phyloP scores from a whole-genome alignment of 2,113 vertebrate genomes.

The Polypterus bichir region DNA sequence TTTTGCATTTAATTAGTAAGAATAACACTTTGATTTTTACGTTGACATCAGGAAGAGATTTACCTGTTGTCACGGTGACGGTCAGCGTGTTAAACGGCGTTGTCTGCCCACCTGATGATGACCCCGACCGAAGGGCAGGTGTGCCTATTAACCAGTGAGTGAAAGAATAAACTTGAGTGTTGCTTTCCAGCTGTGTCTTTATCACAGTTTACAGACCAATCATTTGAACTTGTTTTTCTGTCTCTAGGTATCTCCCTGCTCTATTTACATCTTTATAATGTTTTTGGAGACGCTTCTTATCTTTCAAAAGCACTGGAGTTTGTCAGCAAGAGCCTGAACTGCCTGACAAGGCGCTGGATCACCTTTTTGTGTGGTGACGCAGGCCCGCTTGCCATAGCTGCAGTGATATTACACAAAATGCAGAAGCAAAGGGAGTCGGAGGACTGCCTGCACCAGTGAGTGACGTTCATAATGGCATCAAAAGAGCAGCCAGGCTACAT shows the following conservation, averaged over 20 bases:
- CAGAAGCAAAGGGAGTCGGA: slow-evolving; percentile 66
- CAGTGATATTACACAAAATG: slow-evolving; percentile 67
- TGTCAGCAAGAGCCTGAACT: slow-evolving; percentile 59
- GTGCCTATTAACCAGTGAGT: too few relatives aligned
- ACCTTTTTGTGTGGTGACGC: slow-evolving; percentile 88
- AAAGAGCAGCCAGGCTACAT: too few relatives aligned
- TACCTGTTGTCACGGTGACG: too few relatives aligned
- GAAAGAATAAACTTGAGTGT: too few relatives aligned
- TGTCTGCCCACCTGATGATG: too few relatives aligned
- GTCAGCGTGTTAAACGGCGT: too few relatives aligned
- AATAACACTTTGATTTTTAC: too few relatives aligned
- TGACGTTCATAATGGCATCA: not conserved
- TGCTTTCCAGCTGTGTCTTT: too few relatives aligned
- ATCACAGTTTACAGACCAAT: too few relatives aligned
- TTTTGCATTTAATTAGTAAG: too few relatives aligned
- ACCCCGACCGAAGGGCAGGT: too few relatives aligned
- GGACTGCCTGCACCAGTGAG: slow-evolving; percentile 72
- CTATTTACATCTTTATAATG: slow-evolving; percentile 73
- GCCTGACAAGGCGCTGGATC: slow-evolving; percentile 64
- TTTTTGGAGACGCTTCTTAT: slow-evolving; percentile 63
- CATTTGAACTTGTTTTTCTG: not conserved
- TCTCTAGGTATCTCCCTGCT: slow-evolving; percentile 77
- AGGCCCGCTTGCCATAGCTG: slow-evolving; percentile 74
- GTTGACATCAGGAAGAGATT: too few relatives aligned
- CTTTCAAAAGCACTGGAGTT: slow-evolving; percentile 69